Evolutionary conservation across 2,113 vertebrate species (phyloP), one percentile per base, ranked within the genome.

Genomic region (Poecile atricapillus): DNA sequence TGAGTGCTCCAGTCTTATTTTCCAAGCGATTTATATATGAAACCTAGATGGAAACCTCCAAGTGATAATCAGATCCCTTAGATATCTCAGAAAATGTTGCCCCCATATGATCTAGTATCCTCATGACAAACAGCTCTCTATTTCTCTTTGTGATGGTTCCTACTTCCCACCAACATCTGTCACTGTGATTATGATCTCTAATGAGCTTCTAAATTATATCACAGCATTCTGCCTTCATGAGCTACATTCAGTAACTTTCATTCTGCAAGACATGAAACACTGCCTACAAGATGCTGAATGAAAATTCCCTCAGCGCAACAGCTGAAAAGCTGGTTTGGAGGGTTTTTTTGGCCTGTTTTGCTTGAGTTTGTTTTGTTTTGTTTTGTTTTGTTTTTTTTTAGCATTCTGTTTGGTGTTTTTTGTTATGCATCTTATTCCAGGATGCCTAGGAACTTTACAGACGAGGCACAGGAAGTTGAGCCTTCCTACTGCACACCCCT

Each of bases 151-250:
- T 89, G 80, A 95, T 94, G 67, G 75, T 89, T 88, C 55, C 65
- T 81, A 64, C 90, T 87, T 90, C 90, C 96, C 73, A 75, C 79
- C 89, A 97, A 96, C 95, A 95, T 96, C 94, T 96, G 94, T 70
- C 93, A 91, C 91, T 83, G 20, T 23, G 50, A 96, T 94, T 83
- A 79, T 70, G 47, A 77, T 83, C 82, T 88, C 85, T 93, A 93
- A 95, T 67, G 79, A 85, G 37, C 89, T 97, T 90, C 95, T 96
- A 90, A 97, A 95, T 93, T 91, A 67, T 63, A 96, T 69, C 93
- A 93, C 37, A 44, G 94, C 91, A 88, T 90, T 83, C 86, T 83
- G 71, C 62, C 53, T 47, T 74, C 70, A 81, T 90, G 70, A 81
- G 71, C 74, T 44, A 46, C 68, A 44, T 83, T 87, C 74, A 68